Evolutionary conservation across 1,140 invertebrate species (phyloP).

Genomic region (Saccostrea cuccullata): DNA sequence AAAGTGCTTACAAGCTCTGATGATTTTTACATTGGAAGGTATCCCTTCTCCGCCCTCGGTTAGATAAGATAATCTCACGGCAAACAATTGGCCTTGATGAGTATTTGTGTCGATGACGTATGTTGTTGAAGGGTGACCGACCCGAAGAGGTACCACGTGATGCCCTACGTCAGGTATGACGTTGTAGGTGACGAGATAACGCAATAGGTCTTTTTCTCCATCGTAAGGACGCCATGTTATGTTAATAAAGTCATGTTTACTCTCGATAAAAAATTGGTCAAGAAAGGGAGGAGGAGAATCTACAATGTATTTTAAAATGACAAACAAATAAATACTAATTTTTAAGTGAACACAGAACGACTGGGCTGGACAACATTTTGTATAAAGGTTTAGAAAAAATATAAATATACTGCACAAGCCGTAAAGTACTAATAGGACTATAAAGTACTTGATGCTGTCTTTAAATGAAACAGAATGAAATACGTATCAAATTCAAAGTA

Average conservation of each 20-base stretch:
- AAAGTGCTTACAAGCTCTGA: not conserved
- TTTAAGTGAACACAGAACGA: no score
- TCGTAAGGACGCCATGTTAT: not conserved
- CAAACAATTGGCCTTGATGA: slow-evolving; percentile 10
- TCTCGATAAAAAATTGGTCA: not conserved
- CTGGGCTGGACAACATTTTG: no score
- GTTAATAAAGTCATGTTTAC: not conserved
- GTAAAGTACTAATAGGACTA: no score
- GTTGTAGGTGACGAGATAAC: not conserved
- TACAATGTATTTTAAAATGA: not conserved
- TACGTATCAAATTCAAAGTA: not conserved
- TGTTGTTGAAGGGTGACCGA: not conserved
- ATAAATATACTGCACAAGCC: no score
- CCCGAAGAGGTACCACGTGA: not conserved
- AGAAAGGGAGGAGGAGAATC: not conserved
- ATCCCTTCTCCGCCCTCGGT: not conserved
- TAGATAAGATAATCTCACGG: not conserved
- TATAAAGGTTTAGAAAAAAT: no score
- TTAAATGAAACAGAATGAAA: no score
- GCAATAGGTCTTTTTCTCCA: not conserved
- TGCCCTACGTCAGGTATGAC: not conserved
- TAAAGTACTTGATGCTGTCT: no score
- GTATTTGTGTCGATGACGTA: not conserved
- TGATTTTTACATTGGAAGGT: not conserved
- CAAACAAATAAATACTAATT: no score